phyloP scores from a whole-genome alignment of 2,113 vertebrate species.

The Anser brachyrhynchus region DNA sequence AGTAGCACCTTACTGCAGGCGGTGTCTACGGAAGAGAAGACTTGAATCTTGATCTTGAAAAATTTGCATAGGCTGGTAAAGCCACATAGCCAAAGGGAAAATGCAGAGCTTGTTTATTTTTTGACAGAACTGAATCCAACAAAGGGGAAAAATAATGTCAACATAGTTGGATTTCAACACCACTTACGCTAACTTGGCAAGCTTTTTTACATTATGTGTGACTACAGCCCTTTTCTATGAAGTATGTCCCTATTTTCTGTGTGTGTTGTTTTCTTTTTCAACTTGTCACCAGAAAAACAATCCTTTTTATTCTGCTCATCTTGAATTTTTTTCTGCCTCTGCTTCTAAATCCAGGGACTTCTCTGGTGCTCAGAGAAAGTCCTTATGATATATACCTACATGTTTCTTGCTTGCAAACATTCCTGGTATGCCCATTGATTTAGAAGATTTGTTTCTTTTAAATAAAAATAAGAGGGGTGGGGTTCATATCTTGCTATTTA shows the following conservation, averaged over 20 bases:
- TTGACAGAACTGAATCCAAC: constrained; percentile 22
- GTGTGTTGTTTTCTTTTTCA: background rate
- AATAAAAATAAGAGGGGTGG: background rate
- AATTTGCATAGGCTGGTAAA: background rate
- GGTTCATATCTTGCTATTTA: background rate
- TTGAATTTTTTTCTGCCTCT: background rate
- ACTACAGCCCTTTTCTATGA: background rate
- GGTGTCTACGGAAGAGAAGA: background rate
- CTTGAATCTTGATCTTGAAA: constrained; percentile 4
- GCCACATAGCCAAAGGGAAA: constrained; percentile 8
- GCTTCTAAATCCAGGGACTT: background rate
- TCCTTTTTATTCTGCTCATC: background rate
- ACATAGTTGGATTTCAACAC: background rate
- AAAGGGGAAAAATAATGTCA: constrained; percentile 17
- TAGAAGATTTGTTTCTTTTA: background rate
- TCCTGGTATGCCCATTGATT: background rate
- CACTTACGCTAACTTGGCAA: background rate
- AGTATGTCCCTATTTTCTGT: background rate
- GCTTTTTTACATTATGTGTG: background rate
- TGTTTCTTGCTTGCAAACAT: background rate
- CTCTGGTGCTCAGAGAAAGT: background rate
- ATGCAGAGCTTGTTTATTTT: constrained; percentile 23
- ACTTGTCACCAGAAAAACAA: background rate
- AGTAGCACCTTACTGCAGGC: background rate
- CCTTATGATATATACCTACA: background rate